Evolutionary conservation across 2,797 vertebrate genomes (phyloP), one percentile per base, ranked within the genome.

Genomic region (Iguana delicatissima): DNA sequence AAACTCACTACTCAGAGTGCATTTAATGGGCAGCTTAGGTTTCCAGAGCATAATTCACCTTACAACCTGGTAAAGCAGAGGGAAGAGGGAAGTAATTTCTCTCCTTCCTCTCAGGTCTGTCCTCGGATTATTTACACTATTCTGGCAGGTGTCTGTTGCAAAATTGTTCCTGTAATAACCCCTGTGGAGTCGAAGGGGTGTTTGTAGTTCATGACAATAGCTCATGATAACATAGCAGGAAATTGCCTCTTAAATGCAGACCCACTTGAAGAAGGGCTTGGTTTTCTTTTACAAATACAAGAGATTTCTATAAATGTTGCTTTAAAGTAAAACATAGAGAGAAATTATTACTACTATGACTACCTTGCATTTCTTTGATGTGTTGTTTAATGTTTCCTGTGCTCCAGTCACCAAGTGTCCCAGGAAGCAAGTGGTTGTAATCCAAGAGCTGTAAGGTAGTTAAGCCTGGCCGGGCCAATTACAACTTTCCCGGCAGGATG

Each of bases 121-220:
- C 29, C 73, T 76, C 9, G 22, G 26, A 59, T 62, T 74, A 46
- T 84, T 83, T 8, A 84, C 55, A 62, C 52, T 32, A 16, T 22
- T 62, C 88, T 84, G 26, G 14, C 20, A 62, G 69, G 80, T 20
- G 13, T 73, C 55, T 50, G 7, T 72, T 69, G 80, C 32, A 67
- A 80, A 87, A 18, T 6, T 12, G 42, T 9, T 46, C 42, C 86
- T 29, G 18, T 35, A 55, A 73, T 35, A 32, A 29, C 93, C 94
- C 94, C 87, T 3, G 0, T 80, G 90, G 91, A 93, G 91, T 94
- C 95, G 92, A 92, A 92, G 80, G 57, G 91, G 22, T 1, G 6
- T 62, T 42, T 59, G 35, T 6, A 32, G 26, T 59, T 79, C 29
- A 20, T n/a, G 24, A 42, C 24, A 74, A 57, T 76, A 26, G 55